These are phyloP conservation scores for Brachionus angularis DNA, from an alignment of 1,140 invertebrate species.

Conservation along the genomic window DNA sequence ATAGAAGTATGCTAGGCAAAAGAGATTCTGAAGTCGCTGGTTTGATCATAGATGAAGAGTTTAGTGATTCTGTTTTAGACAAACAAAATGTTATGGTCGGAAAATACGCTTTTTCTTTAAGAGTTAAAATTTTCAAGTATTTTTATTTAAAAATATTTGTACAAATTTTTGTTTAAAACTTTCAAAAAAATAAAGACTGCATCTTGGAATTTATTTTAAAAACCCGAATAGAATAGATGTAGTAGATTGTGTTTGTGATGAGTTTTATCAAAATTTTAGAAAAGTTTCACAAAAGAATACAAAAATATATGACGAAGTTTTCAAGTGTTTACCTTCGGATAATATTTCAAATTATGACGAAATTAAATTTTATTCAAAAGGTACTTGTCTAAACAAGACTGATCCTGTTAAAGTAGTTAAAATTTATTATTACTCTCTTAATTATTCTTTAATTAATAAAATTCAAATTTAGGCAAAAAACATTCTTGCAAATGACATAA, in stretches of 20 bases:
- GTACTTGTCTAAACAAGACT: background rate
- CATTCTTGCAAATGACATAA: background rate
- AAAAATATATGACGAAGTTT: conserved; percentile 14
- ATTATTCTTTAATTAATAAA: background rate
- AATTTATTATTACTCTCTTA: background rate
- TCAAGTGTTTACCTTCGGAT: conserved; percentile 14
- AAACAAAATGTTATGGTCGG: conserved; percentile 12
- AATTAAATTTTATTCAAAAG: background rate
- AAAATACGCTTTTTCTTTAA: background rate
- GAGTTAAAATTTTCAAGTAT: background rate
- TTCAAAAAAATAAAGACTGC: background rate
- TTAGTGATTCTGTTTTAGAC: conserved; percentile 3
- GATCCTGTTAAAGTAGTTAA: conserved; percentile 15
- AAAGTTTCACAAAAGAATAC: conserved; percentile 10
- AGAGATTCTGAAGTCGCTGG: conserved; percentile 92
- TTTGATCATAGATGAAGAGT: conserved; percentile 68
- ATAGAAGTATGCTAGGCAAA: conserved; percentile 74
- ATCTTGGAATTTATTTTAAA: background rate
- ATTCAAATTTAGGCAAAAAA: background rate
- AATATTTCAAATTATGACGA: background rate
- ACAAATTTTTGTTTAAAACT: background rate
- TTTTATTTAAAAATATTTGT: background rate
- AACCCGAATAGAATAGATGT: conserved; percentile 7
- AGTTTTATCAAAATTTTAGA: conserved; percentile 2
- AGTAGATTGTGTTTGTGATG: conserved; percentile 11